Evolutionary conservation across 2,888 invertebrate genomes (phyloP), one percentile per base, ranked within the genome.

Genomic region (Mylabris sibirica): DNA sequence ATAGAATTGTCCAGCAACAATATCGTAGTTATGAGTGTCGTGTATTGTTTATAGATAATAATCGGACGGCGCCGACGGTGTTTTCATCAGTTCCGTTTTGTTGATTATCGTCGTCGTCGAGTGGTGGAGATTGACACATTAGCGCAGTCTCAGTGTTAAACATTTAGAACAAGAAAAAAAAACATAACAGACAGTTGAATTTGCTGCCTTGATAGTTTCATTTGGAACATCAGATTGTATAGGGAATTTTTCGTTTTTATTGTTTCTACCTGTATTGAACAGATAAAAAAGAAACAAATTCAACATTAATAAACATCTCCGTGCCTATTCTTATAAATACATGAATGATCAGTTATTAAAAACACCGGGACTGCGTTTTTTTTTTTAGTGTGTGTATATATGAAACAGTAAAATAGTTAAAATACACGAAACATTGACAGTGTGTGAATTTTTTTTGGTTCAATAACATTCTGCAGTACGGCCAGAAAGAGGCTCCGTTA

Each of bases 401-500:
- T 24, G 57, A 24, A 57, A 57, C 11, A 24, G 2, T 6, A 49
- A 49, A 49, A 6, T 20, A 20, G 49, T 44, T 44, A 3, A 44
- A 49, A 49, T 9, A 17, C 20, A 8, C 8, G 49, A 44, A 63
- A 62, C 68, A 63, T 44, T 63, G 62, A 59, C 20, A 41, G 38
- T 17, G 60, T 49, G 49, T 20, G n/a, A 30, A 30, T 30, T 38
- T 38, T 22, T 62, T 38, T 24, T 60, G 69, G 72, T 74, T 73
- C 70, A 74, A 67, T 72, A 74, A 74, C 73, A 72, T 73, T 72
- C 63, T 67, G 68, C 69, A 72, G 59, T 62, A 61, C 22, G 30
- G 35, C 59, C 38, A 24, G 24, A 57, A 11, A 49, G 57, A 57
- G 57, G 57, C 57, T 20, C 68, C 69, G 69, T 69, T 69, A 69